A percentile compares a stretch with the other conserved stretches of the same genome.
phyloP scores from a whole-genome alignment of 1,140 invertebrate genomes.

The Drosophila ironensis region DNA sequence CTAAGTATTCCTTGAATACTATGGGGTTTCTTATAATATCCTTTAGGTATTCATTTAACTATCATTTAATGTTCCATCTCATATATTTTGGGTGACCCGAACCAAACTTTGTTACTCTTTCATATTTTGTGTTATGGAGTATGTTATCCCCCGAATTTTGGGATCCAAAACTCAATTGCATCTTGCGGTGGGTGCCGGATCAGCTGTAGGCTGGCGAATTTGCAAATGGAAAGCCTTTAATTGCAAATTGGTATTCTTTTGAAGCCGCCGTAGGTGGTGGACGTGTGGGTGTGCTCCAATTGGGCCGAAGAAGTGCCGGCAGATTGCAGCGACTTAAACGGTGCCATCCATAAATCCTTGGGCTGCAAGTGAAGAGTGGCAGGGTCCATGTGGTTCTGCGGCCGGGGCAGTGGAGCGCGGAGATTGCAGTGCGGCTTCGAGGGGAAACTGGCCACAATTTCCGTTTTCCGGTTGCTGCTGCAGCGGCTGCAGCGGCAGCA shows the following conservation, averaged over 20 bases:
- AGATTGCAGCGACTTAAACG: conserved; percentile 66
- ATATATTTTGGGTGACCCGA: too few relatives aligned
- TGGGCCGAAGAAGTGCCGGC: conserved; percentile 16
- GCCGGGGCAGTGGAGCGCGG: not conserved
- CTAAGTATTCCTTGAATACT: too few relatives aligned
- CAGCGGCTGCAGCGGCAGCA: conserved; percentile 51
- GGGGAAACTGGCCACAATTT: conserved; percentile 65
- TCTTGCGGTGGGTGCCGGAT: not conserved
- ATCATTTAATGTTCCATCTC: too few relatives aligned
- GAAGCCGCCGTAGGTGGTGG: not conserved
- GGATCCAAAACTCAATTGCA: not conserved
- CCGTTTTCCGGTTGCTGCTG: conserved; percentile 66
- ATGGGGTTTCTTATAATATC: too few relatives aligned
- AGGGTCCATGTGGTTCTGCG: conserved; percentile 38
- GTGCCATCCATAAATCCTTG: conserved; percentile 63
- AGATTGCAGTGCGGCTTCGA: not conserved
- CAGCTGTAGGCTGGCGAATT: conserved; percentile 13
- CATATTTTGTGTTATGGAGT: too few relatives aligned
- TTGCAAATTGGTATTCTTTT: conserved; percentile 51
- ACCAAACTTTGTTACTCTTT: too few relatives aligned
- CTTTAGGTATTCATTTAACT: too few relatives aligned
- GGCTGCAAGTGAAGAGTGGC: conserved; percentile 38
- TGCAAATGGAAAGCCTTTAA: conserved; percentile 39
- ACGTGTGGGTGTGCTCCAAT: not conserved
- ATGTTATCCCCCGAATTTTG: not conserved